Evolutionary conservation across 2,113 vertebrate genomes (phyloP).

Genomic region (Eudyptes chrysolophus): DNA sequence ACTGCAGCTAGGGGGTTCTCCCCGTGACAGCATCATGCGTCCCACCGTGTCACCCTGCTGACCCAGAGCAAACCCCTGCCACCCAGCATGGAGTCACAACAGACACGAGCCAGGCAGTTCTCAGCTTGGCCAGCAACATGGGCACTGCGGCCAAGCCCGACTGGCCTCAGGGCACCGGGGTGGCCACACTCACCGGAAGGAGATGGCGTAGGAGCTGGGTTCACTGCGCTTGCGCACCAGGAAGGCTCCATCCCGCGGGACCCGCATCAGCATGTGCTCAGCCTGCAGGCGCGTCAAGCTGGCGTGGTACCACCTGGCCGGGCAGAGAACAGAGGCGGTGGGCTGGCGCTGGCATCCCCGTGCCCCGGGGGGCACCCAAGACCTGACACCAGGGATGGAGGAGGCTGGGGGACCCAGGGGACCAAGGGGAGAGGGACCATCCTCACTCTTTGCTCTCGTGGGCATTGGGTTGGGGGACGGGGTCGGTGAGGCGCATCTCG

Average conservation of each 20-base stretch:
- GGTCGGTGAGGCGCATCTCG: constrained; percentile 84
- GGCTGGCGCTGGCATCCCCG: accelerated
- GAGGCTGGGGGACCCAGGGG: background rate
- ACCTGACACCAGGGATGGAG: background rate
- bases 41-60: background rate
- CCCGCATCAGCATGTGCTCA: constrained; percentile 88
- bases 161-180: accelerated
- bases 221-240: constrained; percentile 84
- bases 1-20: accelerated
- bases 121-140: accelerated
- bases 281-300: constrained; percentile 83
- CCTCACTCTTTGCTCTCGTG: constrained; percentile 88
- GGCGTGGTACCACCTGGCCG: constrained; percentile 83
- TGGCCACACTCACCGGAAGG: constrained; percentile 78
- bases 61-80: background rate
- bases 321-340: accelerated
- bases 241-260: constrained; percentile 85
- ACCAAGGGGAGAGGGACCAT: accelerated
- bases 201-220: constrained; percentile 84
- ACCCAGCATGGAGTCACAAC: background rate
- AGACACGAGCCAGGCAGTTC: background rate
- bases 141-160: accelerated
- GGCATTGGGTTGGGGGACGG: constrained; percentile 85
- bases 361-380: background rate
- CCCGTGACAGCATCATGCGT: accelerated